Conservation (phyloP, 2,888 invertebrate species). For the Eurois occulta region DNA sequence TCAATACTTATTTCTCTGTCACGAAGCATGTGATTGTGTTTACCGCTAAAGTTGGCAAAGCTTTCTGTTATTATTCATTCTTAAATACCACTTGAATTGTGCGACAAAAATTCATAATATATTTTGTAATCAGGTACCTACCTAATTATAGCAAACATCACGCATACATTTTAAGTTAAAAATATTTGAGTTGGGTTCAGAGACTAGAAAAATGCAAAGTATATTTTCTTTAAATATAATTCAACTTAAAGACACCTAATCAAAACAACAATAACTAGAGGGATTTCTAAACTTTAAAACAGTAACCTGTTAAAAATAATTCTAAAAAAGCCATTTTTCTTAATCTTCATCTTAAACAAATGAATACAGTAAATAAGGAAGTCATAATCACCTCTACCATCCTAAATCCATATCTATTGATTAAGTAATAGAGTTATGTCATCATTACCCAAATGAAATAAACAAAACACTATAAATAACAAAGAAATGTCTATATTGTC, state of each 20-base stretch:
- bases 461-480: conserved; percentile 16
- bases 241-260: too few species aligned
- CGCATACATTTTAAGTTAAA: background rate
- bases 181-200: background rate
- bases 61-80: conserved; percentile 37
- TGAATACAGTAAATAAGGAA: background rate
- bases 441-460: conserved; percentile 1
- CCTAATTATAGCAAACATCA: background rate
- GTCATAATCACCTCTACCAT: background rate
- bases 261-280: background rate
- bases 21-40: conserved; percentile 51
- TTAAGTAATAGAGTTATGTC: conserved; percentile 16
- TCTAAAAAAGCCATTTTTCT: background rate
- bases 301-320: background rate
- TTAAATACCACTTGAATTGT: conserved; percentile 21
- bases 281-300: background rate
- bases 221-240: background rate
- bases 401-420: background rate
- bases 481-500: conserved; percentile 19
- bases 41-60: conserved; percentile 48
- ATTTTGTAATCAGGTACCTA: background rate
- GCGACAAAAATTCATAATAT: conserved; percentile 5
- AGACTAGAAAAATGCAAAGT: background rate
- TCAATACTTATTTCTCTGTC: conserved; percentile 26
- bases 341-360: background rate